Base-by-base conservation (phyloP, 2,797 vertebrate species). In the Benthosema pterotum region DNA sequence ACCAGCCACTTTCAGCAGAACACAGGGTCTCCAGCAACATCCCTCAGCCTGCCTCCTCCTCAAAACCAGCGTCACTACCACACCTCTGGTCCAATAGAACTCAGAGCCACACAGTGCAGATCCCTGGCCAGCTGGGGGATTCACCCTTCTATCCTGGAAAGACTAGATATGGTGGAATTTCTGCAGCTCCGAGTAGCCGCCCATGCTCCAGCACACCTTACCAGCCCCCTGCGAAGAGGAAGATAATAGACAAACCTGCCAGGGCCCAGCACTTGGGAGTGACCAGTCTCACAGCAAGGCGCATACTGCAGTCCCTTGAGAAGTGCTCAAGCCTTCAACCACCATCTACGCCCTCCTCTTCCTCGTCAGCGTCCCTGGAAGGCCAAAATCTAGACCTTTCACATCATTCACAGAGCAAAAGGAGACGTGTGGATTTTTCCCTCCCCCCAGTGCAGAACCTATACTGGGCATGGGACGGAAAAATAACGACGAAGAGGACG, bases 91-190 rank as follows among this genome's bases (percentile, higher is more conserved):
- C 96, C 52, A 97, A 99, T 62, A 94, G 95, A 81, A 89, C 92
- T 81, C 93, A 93, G 82, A 98, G 93, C 87, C 94, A 89, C 78
- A 94, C 95, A 54, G 55, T 91, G 78, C 87, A 96, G 72, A 98
- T 95, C 90, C 94, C 94, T 62, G 96, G 94, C 80, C 95, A 96
- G 60, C 92, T 97, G 64, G 97, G 97, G 42, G 94, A 98, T 87
- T 99, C 98, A 63, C 95, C 97, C 0, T 99, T 97, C 90, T 99
- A 99, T 79, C 94, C 96, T 42, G 98, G 98, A 65, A 99, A 99
- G 89, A 99, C 97, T n/a, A 95, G 83, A 0, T 99, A 99, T 0
- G 97, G 97, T 46, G 98, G 98, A 28, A 97, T 96, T 49, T 92
- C 97, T 53, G 95, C 94, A 53, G 79, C 83, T 12, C 93, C 91